Evolutionary conservation across 2,797 vertebrate species (phyloP).

Genomic region (Ibycter americanus): DNA sequence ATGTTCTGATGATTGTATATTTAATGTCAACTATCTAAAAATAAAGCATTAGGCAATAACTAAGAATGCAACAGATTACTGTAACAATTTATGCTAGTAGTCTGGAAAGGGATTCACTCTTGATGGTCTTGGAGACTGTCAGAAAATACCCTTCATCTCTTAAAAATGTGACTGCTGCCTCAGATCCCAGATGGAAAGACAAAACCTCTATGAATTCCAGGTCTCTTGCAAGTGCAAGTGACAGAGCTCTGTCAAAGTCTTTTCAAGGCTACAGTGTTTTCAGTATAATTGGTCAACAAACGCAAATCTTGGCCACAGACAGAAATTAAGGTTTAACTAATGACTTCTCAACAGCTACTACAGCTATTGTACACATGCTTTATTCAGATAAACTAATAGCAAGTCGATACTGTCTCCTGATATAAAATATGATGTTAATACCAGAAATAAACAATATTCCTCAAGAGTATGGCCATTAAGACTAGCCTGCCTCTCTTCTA

Average conservation of each 20-base stretch:
- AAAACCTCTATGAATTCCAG: background rate
- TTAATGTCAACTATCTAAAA: background rate
- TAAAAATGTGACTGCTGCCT: background rate
- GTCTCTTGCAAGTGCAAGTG: background rate
- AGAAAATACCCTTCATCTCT: background rate
- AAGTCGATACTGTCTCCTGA: background rate
- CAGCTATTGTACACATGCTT: background rate
- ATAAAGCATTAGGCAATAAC: background rate
- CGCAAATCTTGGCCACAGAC: background rate
- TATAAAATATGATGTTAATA: background rate
- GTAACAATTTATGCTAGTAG: background rate
- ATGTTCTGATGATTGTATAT: background rate
- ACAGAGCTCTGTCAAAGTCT: background rate
- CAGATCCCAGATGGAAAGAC: background rate
- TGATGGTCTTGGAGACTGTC: background rate
- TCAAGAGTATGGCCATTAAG: background rate
- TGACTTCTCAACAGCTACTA: background rate
- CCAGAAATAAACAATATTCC: background rate
- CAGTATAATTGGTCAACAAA: background rate
- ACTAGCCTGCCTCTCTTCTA: background rate
- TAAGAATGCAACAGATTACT: background rate
- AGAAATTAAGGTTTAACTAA: background rate
- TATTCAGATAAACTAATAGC: background rate
- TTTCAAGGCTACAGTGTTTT: background rate
- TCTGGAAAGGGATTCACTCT: background rate